Conservation (phyloP, 2,113 vertebrate genomes). For the Rattus rattus region DNA sequence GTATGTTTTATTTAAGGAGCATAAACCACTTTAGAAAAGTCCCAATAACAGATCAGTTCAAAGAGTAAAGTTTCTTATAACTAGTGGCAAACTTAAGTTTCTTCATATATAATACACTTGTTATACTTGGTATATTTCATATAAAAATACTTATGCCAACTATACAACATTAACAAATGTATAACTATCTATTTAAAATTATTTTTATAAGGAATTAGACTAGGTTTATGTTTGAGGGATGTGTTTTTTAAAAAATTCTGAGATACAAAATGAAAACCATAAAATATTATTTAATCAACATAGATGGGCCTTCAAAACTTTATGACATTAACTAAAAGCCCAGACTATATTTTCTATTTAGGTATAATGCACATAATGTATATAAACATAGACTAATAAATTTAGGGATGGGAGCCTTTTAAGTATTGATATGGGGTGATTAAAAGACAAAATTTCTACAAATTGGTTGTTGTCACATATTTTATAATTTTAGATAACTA, state of each 20-base stretch:
- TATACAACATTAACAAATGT: neutral
- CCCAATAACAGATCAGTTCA: neutral
- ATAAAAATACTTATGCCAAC: too few species aligned
- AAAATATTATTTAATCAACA: neutral
- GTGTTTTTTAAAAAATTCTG: constrained; percentile 27
- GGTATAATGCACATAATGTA: neutral
- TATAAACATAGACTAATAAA: neutral
- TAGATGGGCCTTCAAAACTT: neutral
- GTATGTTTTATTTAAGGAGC: neutral
- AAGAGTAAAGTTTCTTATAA: constrained; percentile 50
- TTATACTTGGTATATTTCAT: neutral
- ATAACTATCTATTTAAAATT: neutral
- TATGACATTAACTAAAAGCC: neutral
- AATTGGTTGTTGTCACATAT: neutral
- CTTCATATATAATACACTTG: constrained; percentile 20
- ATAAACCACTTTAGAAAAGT: constrained; percentile 8
- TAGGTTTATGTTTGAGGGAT: constrained; percentile 4
- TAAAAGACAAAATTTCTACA: neutral
- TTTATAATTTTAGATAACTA: neutral
- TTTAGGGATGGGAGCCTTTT: neutral
- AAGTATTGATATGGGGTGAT: neutral
- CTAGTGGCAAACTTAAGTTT: neutral
- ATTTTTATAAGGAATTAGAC: neutral
- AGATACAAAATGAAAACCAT: neutral
- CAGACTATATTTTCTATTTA: neutral